Evolutionary conservation across 1,140 invertebrate genomes (phyloP), one percentile per base, ranked within the genome.

Genomic region (Drosophila tropicalis): DNA sequence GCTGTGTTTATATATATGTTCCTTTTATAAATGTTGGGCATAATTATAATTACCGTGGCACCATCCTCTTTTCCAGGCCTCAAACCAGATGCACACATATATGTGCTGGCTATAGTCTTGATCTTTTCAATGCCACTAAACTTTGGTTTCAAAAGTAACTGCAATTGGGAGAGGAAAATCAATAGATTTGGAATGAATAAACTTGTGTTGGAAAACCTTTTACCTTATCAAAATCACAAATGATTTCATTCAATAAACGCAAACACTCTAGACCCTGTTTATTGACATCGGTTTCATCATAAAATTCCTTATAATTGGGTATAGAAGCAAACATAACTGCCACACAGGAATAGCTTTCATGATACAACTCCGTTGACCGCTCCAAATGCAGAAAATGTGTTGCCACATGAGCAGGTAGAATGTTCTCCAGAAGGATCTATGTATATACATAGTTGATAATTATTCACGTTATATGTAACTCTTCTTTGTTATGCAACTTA

Each of bases 241-340:
- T 99, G 70, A 99, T 99, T 93, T 99, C 98, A 91, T 99, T 99
- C 0, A 99, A 93, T 13, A 99, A 93, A 65, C 98, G 92, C 51
- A 99, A 92, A 92, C 98, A 99, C 92, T 99, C 98, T 7, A 99
- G 92, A 0, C 98, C 98, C 92, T 99, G 98, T 86, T 98, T 98
- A 90, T 98, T 99, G 67, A 99, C 97, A 91, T 99, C 98, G 29
- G 97, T 98, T 92, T 99, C 98, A 87, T 98, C 98, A 91, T 99
- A 99, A 92, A 99, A 99, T 91, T 99, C 98, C 85, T 98, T 99
- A 92, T 99, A 99, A 93, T 99, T 99, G 10, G 98, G 98, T 83
- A 99, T 99, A 0, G 98, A 99, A 0, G 98, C 98, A 90, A 99
- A 99, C 97, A 99, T 98, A 0, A 99, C 98, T 0, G 97, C 98